phyloP scores from a whole-genome alignment of 1,140 invertebrate species.

The Nixonia krombeini region DNA sequence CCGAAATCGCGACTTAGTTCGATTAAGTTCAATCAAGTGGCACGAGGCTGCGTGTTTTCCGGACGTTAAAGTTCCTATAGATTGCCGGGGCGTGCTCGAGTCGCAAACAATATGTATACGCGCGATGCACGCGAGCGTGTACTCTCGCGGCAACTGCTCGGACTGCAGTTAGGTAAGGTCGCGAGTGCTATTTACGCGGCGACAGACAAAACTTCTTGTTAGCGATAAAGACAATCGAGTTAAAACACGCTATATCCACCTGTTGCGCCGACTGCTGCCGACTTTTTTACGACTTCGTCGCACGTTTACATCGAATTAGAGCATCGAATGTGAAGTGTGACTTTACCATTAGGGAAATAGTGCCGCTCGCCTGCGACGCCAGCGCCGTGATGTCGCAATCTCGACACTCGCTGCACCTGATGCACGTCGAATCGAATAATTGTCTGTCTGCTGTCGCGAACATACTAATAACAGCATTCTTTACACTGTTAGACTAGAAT shows the following conservation, averaged over 20 bases:
- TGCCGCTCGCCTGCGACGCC: no score
- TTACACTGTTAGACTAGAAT: no score
- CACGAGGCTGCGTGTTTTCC: slow-evolving; percentile 43
- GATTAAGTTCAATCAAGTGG: slow-evolving; percentile 43
- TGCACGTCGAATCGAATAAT: no score
- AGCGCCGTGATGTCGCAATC: no score
- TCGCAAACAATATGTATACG: slow-evolving; percentile 34
- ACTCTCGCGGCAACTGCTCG: slow-evolving; percentile 15
- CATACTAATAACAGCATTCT: no score
- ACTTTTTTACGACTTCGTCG: slow-evolving; percentile 2
- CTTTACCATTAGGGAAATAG: slow-evolving; percentile 1
- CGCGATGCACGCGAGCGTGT: slow-evolving; percentile 37
- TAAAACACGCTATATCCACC: slow-evolving; percentile 60
- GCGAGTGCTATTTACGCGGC: no score
- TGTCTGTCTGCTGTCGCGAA: no score
- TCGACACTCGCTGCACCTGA: no score
- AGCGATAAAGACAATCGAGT: slow-evolving; percentile 50
- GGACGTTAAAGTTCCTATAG: slow-evolving; percentile 43
- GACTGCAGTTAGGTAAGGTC: slow-evolving; percentile 29
- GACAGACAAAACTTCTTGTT: slow-evolving; percentile 46
- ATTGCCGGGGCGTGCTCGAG: slow-evolving; percentile 37
- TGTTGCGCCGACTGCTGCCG: slow-evolving; percentile 52
- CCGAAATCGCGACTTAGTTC: slow-evolving; percentile 13
- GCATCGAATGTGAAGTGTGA: neutral
- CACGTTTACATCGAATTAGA: slow-evolving; percentile 20